A percentile compares a stretch with the other conserved stretches of the same genome.
Conservation (phyloP, 2,888 invertebrate genomes). For the Caenorhabditis angaria region DNA sequence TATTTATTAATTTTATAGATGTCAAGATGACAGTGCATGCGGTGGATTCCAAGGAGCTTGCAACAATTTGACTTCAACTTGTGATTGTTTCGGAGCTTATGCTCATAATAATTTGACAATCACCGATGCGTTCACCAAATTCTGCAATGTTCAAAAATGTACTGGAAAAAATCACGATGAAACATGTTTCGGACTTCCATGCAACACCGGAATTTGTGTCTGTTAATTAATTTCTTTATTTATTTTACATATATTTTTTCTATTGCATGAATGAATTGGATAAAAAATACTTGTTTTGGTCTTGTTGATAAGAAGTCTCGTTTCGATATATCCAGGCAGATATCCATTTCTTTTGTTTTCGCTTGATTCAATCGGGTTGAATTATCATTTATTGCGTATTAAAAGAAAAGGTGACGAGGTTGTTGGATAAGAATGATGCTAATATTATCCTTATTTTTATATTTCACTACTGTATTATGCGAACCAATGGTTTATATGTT, state of each 20-base stretch:
- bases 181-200: constrained; percentile 39
- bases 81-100: constrained; percentile 42
- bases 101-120: constrained; percentile 30
- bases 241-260: neutral
- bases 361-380: constrained; percentile 15
- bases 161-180: constrained; percentile 34
- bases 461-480: too few species aligned
- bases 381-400: constrained; percentile 16
- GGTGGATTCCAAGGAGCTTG: constrained; percentile 43
- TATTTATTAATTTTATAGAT: constrained; percentile 26
- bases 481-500: constrained; percentile 50
- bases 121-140: constrained; percentile 27
- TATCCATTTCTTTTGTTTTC: constrained; percentile 8
- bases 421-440: constrained; percentile 8
- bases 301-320: neutral
- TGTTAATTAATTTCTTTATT: constrained; percentile 19
- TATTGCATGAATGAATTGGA: neutral
- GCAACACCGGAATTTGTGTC: constrained; percentile 43
- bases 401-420: neutral
- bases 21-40: constrained; percentile 38
- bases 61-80: constrained; percentile 33
- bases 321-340: too few species aligned
- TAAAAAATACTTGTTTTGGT: neutral
- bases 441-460: constrained; percentile 9
- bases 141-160: constrained; percentile 44